These are phyloP conservation scores for Megalopta genalis DNA, from an alignment of 1,140 invertebrate species.

Conservation along the genomic window DNA sequence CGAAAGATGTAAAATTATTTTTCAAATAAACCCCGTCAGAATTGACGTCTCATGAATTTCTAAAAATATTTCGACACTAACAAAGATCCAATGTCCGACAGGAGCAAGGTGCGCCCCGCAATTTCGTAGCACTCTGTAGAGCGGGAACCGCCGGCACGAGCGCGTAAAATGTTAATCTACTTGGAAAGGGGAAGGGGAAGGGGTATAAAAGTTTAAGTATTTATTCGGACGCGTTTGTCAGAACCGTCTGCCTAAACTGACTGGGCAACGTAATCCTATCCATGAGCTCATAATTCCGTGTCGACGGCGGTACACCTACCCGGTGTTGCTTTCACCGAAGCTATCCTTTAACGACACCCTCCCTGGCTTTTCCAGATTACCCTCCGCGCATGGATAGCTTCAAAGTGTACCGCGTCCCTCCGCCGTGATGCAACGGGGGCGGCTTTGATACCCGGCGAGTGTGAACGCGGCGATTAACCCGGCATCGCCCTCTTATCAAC, in stretches of 20 bases:
- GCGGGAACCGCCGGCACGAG: no score
- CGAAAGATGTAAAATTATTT: no score
- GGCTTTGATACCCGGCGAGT: conserved; percentile 69
- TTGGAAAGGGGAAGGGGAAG: no score
- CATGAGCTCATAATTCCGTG: conserved; percentile 41
- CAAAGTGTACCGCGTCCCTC: conserved; percentile 33
- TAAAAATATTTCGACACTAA: no score
- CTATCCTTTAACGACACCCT: conserved; percentile 44
- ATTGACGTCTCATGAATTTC: no score
- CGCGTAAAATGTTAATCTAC: background rate
- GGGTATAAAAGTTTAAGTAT: background rate
- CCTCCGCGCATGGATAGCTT: conserved; percentile 36
- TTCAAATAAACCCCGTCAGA: no score
- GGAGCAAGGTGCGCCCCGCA: no score
- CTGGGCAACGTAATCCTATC: conserved; percentile 30
- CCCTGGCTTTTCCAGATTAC: conserved; percentile 41
- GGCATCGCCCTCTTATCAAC: conserved; percentile 65
- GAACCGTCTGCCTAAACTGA: conserved; percentile 31
- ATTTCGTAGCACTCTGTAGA: no score
- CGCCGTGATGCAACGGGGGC: conserved; percentile 41
- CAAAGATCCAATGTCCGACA: no score
- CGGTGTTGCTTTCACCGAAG: conserved; percentile 33
- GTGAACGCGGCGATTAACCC: conserved; percentile 72
- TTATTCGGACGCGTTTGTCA: conserved; percentile 7
- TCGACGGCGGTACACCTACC: conserved; percentile 30